These are phyloP conservation scores for Podargus strigoides DNA, from an alignment of 2,797 vertebrate genomes.

Conservation along the genomic window DNA sequence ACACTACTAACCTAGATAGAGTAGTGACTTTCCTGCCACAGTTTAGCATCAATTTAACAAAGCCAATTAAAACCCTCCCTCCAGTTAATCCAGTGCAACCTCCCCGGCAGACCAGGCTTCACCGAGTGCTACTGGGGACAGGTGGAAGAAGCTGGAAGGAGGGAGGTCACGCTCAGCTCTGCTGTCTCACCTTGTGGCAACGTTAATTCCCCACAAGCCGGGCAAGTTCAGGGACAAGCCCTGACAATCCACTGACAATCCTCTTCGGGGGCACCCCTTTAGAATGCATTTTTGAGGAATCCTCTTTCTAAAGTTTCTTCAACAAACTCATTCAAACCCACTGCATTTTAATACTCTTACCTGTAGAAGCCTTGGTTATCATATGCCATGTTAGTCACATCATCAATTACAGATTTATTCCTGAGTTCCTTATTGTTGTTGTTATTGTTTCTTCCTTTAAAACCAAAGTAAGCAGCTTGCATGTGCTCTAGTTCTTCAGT, in stretches of 20 bases:
- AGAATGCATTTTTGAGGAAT: not conserved
- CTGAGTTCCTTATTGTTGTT: conserved; percentile 79
- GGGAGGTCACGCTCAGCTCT: not conserved
- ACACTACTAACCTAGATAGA: too few relatives aligned
- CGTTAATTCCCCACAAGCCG: not conserved
- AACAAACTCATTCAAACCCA: not conserved
- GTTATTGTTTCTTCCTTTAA: conserved; percentile 83
- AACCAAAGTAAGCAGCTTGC: conserved; percentile 68
- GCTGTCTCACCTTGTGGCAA: not conserved
- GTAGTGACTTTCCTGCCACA: not conserved
- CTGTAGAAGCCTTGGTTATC: conserved; percentile 75
- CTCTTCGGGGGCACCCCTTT: not conserved
- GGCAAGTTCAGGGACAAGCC: not conserved
- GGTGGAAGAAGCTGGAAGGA: not conserved
- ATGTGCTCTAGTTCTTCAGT: conserved; percentile 73
- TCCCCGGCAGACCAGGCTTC: not conserved
- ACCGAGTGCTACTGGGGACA: not conserved
- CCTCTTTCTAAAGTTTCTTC: not conserved
- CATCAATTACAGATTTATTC: conserved; percentile 16
- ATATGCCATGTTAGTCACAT: conserved; percentile 14
- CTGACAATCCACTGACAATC: not conserved
- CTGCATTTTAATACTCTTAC: conserved; percentile 59
- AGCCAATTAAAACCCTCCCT: not conserved
- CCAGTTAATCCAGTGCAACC: not conserved
- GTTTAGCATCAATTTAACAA: not conserved